Evolutionary conservation across 2,888 invertebrate genomes (phyloP), one percentile per base, ranked within the genome.

Genomic region (Rosalia funebris): DNA sequence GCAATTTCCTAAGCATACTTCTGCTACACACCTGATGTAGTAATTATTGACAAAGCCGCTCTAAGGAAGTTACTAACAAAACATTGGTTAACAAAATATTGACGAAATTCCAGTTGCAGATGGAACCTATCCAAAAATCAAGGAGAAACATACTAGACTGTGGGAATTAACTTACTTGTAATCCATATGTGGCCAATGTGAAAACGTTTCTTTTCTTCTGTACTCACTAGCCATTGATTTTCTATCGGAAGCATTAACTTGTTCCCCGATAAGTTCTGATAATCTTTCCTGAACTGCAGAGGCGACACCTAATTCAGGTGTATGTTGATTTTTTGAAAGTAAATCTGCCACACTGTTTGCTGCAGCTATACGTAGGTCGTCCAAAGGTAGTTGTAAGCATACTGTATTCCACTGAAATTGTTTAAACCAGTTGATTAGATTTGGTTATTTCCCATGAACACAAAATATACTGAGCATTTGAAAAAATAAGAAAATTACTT

Each of bases 141-240:
- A n/a, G n/a, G n/a, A n/a, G n/a, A n/a, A n/a, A n/a, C n/a, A n/a
- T n/a, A n/a, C n/a, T n/a, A n/a, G n/a, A n/a, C n/a, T n/a, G n/a
- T n/a, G n/a, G n/a, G n/a, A n/a, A n/a, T n/a, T n/a, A n/a, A 82
- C 84, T 83, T 78, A 94, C 93, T 96, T 96, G 83, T 96, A 96
- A 81, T 95, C 94, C 93, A 95, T 95, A 77, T 96, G 96, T 1
- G 96, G 96, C 97, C 96, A 97, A 76, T 92, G 89, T 68, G 90
- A 90, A 82, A 97, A 97, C 0, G 97, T 96, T 77, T 95, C 91
- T 71, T 93, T 87, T 41, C 97, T 85, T 63, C 94, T 92, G 0
- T 93, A 92, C 82, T 97, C 97, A 66, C 94, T 95, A 79, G 93
- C 95, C 96, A 97, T 96, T 20, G 87, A 82, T 52, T 86, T 84